phyloP scores from a whole-genome alignment of 2,113 vertebrate genomes.

The Rhizomys pruinosus region DNA sequence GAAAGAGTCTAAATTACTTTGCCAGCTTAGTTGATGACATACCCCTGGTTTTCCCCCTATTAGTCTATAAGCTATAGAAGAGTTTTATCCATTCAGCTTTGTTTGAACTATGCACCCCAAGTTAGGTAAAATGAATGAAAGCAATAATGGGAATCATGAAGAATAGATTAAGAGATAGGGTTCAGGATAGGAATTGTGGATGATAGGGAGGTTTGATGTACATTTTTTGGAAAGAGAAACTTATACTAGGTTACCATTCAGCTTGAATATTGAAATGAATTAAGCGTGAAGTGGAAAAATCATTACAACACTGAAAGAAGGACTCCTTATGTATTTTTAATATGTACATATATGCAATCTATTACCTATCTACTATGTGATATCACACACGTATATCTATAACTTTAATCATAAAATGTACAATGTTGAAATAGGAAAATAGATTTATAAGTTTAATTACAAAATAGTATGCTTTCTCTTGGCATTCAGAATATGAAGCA shows the following conservation, averaged over 20 bases:
- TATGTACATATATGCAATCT: too few relatives aligned
- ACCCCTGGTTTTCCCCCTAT: not conserved
- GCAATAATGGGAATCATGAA: not conserved
- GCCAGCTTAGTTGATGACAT: not conserved
- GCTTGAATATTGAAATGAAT: not conserved
- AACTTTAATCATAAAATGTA: not conserved
- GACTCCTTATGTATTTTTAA: not conserved
- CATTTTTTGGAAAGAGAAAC: not conserved
- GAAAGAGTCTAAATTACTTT: not conserved
- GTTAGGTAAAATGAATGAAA: not conserved
- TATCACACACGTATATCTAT: not conserved
- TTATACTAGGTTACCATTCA: not conserved
- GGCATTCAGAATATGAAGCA: not conserved
- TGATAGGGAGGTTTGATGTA: not conserved
- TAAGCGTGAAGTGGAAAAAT: not conserved
- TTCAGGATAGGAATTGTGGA: not conserved
- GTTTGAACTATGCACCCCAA: not conserved
- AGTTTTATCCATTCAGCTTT: not conserved
- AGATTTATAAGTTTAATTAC: conserved; percentile 58
- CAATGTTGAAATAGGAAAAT: conserved; percentile 62
- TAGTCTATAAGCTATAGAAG: not conserved
- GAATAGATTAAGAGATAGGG: not conserved
- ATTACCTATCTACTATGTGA: accelerated
- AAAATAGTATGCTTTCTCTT: not conserved
- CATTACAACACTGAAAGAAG: not conserved